A percentile compares a stretch with the other conserved stretches of the same genome.
These are phyloP conservation scores for Chlamydotis undulata DNA, from an alignment of 2,113 vertebrate species.

Conservation along the genomic window DNA sequence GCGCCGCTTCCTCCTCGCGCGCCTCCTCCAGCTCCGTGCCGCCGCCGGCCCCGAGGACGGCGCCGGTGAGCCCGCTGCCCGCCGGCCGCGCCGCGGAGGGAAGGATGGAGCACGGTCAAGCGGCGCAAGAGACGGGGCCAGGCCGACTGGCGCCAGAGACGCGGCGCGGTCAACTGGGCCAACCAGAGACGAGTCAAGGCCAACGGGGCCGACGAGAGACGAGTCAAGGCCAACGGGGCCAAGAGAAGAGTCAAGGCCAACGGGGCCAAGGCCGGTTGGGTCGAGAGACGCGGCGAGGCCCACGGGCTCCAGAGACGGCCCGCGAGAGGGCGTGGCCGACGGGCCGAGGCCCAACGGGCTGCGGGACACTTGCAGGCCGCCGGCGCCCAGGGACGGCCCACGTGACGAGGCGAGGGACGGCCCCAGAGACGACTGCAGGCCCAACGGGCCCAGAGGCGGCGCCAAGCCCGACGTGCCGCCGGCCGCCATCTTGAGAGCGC, in stretches of 20 bases:
- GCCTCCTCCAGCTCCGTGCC: slow-evolving; percentile 86
- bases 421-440: too few species aligned
- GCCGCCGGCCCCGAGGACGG: slow-evolving; percentile 56
- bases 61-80: neutral
- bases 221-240: neutral
- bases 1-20: slow-evolving; percentile 87
- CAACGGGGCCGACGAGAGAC: neutral
- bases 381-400: too few species aligned
- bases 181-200: neutral
- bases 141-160: neutral
- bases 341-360: too few species aligned
- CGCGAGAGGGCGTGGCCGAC: too few species aligned
- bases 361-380: too few species aligned
- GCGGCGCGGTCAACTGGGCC: neutral
- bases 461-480: too few species aligned
- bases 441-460: too few species aligned
- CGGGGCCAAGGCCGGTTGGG: neutral
- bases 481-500: too few species aligned
- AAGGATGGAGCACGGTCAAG: neutral
- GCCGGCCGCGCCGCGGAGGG: neutral
- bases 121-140: neutral
- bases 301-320: neutral
- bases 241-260: neutral
- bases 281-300: neutral
- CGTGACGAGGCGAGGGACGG: too few species aligned